These are phyloP conservation scores for Picathartes gymnocephalus DNA, from an alignment of 2,113 vertebrate species.

Conservation along the genomic window DNA sequence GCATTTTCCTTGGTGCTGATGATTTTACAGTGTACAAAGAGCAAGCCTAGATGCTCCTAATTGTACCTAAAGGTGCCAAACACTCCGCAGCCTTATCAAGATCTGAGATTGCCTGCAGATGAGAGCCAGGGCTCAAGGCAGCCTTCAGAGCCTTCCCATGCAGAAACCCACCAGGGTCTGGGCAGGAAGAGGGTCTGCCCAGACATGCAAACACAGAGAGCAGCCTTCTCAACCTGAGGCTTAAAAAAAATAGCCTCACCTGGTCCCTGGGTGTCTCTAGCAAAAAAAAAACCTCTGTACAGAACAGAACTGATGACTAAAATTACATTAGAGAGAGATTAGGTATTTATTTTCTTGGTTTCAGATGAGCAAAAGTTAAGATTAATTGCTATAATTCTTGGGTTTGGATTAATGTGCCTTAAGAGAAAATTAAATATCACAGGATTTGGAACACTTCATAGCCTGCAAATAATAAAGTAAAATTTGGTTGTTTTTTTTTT, in stretches of 20 bases:
- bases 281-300: neutral
- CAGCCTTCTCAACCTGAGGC: neutral
- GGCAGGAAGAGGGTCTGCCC: neutral
- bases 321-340: neutral
- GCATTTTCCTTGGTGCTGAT: neutral
- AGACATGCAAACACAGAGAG: neutral
- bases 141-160: neutral
- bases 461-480: neutral
- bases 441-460: neutral
- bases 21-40: neutral
- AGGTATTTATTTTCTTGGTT: neutral
- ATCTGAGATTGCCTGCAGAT: neutral
- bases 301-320: neutral
- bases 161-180: neutral
- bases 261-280: neutral
- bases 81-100: neutral
- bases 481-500: rapidly evolving
- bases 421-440: neutral
- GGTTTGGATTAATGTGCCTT: neutral
- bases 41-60: neutral
- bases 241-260: neutral
- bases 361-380: neutral
- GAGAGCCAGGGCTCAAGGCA: neutral
- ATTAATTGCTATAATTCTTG: neutral
- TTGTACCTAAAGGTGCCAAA: neutral